phyloP scores from a whole-genome alignment of 2,888 invertebrate species.

The Volucella bombylans region DNA sequence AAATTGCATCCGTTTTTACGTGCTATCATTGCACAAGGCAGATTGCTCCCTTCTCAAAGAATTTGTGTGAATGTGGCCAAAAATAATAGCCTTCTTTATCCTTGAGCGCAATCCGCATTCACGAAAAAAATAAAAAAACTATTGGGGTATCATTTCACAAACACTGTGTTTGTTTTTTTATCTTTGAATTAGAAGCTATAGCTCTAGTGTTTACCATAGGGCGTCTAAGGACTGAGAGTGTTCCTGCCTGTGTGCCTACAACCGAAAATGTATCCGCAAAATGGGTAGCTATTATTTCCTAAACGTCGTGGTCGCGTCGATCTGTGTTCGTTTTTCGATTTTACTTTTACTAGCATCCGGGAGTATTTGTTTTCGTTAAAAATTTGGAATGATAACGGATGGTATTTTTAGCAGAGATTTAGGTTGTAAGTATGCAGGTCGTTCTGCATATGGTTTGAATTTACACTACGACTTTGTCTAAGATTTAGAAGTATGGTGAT shows the following conservation, averaged over 20 bases:
- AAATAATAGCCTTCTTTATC: conserved; percentile 57
- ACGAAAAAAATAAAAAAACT: neutral
- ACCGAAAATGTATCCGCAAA: conserved; percentile 2
- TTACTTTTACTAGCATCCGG: no score
- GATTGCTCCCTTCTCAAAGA: neutral
- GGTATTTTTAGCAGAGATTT: no score
- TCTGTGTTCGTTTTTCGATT: no score
- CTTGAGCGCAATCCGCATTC: conserved; percentile 31
- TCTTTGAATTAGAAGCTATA: conserved; percentile 34
- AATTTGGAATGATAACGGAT: no score
- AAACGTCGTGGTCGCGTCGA: no score
- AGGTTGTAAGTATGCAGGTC: no score
- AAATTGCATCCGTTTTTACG: conserved; percentile 34
- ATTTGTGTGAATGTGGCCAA: conserved; percentile 1
- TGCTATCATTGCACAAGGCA: neutral
- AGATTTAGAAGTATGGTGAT: no score
- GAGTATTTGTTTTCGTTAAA: no score
- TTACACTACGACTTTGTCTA: no score
- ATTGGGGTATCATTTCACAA: conserved; percentile 18
- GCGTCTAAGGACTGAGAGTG: neutral
- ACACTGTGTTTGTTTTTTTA: conserved; percentile 2
- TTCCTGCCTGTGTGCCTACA: neutral
- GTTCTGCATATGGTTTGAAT: no score
- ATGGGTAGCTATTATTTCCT: no score
- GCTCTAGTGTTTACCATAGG: neutral